phyloP scores from a whole-genome alignment of 2,888 invertebrate species.

The Cerceris rybyensis region DNA sequence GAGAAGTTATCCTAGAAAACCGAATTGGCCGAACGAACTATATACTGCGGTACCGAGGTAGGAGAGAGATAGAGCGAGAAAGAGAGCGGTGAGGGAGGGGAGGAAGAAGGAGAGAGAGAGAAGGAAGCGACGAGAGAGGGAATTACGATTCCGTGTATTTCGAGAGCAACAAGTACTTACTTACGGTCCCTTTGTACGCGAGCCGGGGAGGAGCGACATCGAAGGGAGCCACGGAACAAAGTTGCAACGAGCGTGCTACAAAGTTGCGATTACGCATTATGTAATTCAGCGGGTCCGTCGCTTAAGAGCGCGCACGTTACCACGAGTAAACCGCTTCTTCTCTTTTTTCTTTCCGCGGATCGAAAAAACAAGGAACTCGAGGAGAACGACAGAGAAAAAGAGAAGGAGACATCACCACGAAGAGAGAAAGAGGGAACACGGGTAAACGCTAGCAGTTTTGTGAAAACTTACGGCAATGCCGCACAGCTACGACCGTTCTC shows the following conservation, averaged over 20 bases:
- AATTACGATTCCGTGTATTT: slow-evolving; percentile 63
- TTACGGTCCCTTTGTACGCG: slow-evolving; percentile 60
- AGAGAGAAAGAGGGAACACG: not conserved
- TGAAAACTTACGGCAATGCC: slow-evolving; percentile 43
- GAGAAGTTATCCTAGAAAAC: too few species aligned
- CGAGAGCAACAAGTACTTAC: slow-evolving; percentile 68
- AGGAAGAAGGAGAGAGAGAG: slow-evolving; percentile 3
- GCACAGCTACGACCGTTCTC: slow-evolving; percentile 45
- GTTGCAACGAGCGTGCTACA: slow-evolving; percentile 50
- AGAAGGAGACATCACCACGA: slow-evolving; percentile 4
- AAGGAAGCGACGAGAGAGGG: slow-evolving; percentile 41
- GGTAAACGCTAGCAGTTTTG: slow-evolving; percentile 20
- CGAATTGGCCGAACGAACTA: not conserved
- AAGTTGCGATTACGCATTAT: slow-evolving; percentile 54
- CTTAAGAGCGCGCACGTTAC: slow-evolving; percentile 11
- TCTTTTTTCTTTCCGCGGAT: not conserved
- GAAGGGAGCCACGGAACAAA: slow-evolving; percentile 62
- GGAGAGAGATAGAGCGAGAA: not conserved
- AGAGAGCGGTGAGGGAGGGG: not conserved
- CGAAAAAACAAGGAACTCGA: too few species aligned
- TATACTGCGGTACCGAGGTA: not conserved
- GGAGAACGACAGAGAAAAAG: slow-evolving; percentile 22
- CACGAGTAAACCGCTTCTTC: not conserved
- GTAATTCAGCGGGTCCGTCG: slow-evolving; percentile 45
- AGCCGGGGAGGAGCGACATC: slow-evolving; percentile 55